phyloP scores from a whole-genome alignment of 2,888 invertebrate genomes.

The Amiota communis region DNA sequence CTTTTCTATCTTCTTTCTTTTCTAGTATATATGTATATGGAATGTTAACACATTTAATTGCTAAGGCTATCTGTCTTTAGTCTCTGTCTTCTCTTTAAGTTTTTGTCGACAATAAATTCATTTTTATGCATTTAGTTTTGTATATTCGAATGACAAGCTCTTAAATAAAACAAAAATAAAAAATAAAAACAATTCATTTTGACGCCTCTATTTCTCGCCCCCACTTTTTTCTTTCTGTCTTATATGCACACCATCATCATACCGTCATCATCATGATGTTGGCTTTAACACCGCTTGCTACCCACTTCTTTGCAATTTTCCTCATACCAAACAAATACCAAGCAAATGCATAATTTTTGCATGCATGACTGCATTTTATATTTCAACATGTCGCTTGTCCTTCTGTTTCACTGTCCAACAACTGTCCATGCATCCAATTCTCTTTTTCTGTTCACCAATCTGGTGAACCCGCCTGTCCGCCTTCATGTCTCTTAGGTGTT shows the following conservation, averaged over 20 bases:
- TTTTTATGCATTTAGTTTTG: slow-evolving; percentile 13
- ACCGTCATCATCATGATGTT: too few species aligned
- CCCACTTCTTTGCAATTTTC: too few species aligned
- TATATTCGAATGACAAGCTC: slow-evolving; percentile 25
- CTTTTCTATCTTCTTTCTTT: not conserved
- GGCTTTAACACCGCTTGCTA: too few species aligned
- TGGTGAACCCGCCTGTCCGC: not conserved
- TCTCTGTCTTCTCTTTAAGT: not conserved
- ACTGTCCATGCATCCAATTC: not conserved
- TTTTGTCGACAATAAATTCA: slow-evolving; percentile 18
- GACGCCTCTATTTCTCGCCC: slow-evolving; percentile 2
- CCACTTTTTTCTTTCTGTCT: too few species aligned
- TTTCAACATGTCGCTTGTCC: slow-evolving; percentile 1
- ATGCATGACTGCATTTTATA: slow-evolving; percentile 13
- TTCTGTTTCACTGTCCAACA: not conserved
- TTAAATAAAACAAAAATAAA: slow-evolving; percentile 1
- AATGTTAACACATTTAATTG: not conserved
- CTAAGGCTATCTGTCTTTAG: not conserved
- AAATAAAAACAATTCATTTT: slow-evolving; percentile 11
- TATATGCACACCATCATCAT: too few species aligned
- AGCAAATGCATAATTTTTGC: slow-evolving; percentile 7
- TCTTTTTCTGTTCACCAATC: not conserved
- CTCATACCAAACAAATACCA: not conserved
- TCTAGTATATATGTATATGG: not conserved
- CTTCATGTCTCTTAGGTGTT: not conserved